phyloP scores from a whole-genome alignment of 23 tunicate species.

The Ascidia mentula region DNA sequence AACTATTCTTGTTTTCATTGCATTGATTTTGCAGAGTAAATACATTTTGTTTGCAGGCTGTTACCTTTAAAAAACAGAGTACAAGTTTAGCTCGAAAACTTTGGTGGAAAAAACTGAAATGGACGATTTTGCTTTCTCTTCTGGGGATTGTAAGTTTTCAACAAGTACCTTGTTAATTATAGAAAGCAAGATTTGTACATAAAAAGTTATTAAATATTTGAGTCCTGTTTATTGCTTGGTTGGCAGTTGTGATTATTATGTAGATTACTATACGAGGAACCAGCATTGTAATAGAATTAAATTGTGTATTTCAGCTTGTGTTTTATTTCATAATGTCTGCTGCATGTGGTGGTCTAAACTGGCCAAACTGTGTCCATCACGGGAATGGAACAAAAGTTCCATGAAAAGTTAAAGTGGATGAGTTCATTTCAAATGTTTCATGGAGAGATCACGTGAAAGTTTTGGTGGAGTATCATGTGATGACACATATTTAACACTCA shows the following conservation, averaged over 20 bases:
- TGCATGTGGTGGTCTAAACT: slow-evolving; percentile 69
- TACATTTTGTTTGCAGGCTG: slow-evolving; percentile 30
- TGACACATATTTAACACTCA: too few species aligned
- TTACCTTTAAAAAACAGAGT: slow-evolving; percentile 72
- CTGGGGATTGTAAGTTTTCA: slow-evolving; percentile 41
- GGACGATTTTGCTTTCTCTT: slow-evolving; percentile 24
- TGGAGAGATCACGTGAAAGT: too few species aligned
- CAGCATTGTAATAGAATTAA: not conserved
- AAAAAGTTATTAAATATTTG: too few species aligned
- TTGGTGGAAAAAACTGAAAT: slow-evolving; percentile 73
- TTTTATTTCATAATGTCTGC: slow-evolving; percentile 51
- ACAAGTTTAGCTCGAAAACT: slow-evolving; percentile 53
- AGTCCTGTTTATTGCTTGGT: too few species aligned
- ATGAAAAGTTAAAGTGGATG: too few species aligned
- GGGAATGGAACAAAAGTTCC: slow-evolving; percentile 3
- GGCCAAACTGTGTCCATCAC: slow-evolving; percentile 57
- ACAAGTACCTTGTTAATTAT: too few species aligned
- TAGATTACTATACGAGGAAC: too few species aligned
- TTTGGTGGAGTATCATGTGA: too few species aligned
- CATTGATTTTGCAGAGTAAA: too few species aligned
- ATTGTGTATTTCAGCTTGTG: slow-evolving; percentile 26
- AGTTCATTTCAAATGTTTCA: too few species aligned
- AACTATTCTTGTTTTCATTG: slow-evolving; percentile 6
- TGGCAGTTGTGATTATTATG: too few species aligned
- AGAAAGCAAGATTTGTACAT: too few species aligned